Evolutionary conservation across 2,113 vertebrate genomes (phyloP), one percentile per base, ranked within the genome.

Genomic region (Manacus vitellinus): DNA sequence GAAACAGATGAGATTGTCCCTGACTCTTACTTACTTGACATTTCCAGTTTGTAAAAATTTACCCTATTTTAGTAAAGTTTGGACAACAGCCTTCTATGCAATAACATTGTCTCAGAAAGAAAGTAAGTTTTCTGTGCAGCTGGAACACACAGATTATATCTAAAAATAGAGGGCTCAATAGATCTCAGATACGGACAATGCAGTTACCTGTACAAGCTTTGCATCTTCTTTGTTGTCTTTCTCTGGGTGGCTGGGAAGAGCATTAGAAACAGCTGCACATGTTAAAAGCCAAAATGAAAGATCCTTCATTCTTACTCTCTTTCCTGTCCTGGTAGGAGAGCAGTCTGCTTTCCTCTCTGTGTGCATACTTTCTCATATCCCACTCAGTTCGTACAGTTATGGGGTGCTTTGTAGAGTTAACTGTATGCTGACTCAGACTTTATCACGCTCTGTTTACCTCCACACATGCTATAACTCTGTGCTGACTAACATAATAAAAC

Each of bases 121-220:
- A 22, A 71, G 20, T 23, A 70, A 71, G 22, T 13, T 49, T 28
- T 28, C 31, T 62, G 10, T 22, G 22, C 37, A 47, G 6, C 33
- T 79, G n/a, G 31, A 80, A 44, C 33, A 70, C 3, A 8, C 10
- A 88, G 72, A n/a, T 43, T 24, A 16, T 5, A 46, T 33, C 58
- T 78, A 35, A 61, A 68, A 63, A 24, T 8, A 80, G 37, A 89
- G 20, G 20, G 6, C 14, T 88, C 21, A 28, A 7, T 7, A 35
- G 20, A 55, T 28, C 30, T 83, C 31, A 56, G 6, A 37, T 44
- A 63, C 1, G 6, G 28, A 65, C 8, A 47, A 31, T 16, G 27
- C 16, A 85, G 22, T 96, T 98, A 98, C 98, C 98, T 98, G 95
- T 46, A 97, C 89, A 74, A 97, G 80, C 7, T 92, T 92, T 39